Conservation (phyloP, 2,888 invertebrate species). For the Aporophyla lueneburgensis region DNA sequence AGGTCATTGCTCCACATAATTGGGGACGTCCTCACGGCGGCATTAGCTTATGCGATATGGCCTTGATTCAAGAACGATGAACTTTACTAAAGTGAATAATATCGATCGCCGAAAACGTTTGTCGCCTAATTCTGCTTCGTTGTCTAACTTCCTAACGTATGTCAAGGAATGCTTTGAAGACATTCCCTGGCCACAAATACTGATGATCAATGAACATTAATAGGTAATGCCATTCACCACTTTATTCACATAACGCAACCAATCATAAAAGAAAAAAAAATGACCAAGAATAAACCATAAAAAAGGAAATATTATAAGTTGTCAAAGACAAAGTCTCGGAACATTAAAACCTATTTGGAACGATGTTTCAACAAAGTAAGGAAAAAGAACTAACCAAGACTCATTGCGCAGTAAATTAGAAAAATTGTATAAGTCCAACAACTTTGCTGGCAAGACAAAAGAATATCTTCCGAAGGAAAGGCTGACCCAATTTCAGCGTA, state of each 20-base stretch:
- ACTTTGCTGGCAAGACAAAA: constrained; percentile 56
- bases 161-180: constrained; percentile 26
- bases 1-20: constrained; percentile 59
- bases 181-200: not conserved
- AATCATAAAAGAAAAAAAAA: not conserved
- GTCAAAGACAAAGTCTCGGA: constrained; percentile 5
- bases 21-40: constrained; percentile 58
- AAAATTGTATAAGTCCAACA: constrained; percentile 41
- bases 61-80: constrained; percentile 66
- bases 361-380: constrained; percentile 13
- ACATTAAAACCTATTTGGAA: constrained; percentile 25
- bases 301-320: constrained; percentile 4
- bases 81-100: constrained; percentile 63
- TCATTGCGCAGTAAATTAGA: constrained; percentile 38
- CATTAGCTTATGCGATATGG: constrained; percentile 56
- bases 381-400: constrained; percentile 12
- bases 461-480: constrained; percentile 45
- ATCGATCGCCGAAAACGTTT: constrained; percentile 54
- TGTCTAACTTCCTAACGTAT: constrained; percentile 31
- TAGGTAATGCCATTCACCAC: not conserved
- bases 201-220: not conserved
- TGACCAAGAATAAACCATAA: not conserved
- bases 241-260: not conserved
- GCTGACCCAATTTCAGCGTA: constrained; percentile 61
- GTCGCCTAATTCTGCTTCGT: constrained; percentile 18